Conservation (phyloP, 2,888 invertebrate species). For the Cloeon dipterum region DNA sequence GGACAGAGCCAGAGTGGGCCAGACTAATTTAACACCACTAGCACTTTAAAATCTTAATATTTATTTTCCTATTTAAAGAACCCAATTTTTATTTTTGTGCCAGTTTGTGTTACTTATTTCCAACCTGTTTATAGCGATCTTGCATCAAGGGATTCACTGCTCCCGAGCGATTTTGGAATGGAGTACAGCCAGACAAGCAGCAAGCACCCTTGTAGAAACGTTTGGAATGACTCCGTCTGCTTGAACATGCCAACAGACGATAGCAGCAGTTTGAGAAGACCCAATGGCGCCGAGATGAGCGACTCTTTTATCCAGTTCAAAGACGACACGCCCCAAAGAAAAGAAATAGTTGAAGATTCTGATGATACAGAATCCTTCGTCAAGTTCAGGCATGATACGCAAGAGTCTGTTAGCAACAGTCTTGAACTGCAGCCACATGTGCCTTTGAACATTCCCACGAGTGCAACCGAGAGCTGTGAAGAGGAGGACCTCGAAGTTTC, state of each 20-base stretch:
- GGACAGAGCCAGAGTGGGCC: too few relatives aligned
- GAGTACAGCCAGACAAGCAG: too few relatives aligned
- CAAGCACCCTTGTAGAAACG: too few relatives aligned
- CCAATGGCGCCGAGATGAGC: neutral
- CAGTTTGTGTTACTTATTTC: too few relatives aligned
- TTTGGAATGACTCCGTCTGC: too few relatives aligned
- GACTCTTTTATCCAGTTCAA: neutral
- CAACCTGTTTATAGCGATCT: neutral
- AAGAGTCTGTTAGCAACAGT: too few relatives aligned
- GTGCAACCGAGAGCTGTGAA: neutral
- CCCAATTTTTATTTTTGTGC: too few relatives aligned
- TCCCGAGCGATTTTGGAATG: neutral
- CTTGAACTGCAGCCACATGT: neutral
- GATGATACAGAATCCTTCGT: constrained; percentile 16
- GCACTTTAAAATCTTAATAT: too few relatives aligned
- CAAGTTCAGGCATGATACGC: too few relatives aligned
- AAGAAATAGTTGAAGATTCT: neutral
- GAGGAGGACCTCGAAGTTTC: neutral
- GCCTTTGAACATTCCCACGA: neutral
- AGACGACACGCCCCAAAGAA: neutral
- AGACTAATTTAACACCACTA: too few relatives aligned
- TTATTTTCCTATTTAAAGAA: too few relatives aligned
- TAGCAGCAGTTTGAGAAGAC: neutral
- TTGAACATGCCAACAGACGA: constrained; percentile 6
- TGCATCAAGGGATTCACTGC: neutral